Evolutionary conservation across 2,888 invertebrate genomes (phyloP).

Genomic region (Drosophila mimica): DNA sequence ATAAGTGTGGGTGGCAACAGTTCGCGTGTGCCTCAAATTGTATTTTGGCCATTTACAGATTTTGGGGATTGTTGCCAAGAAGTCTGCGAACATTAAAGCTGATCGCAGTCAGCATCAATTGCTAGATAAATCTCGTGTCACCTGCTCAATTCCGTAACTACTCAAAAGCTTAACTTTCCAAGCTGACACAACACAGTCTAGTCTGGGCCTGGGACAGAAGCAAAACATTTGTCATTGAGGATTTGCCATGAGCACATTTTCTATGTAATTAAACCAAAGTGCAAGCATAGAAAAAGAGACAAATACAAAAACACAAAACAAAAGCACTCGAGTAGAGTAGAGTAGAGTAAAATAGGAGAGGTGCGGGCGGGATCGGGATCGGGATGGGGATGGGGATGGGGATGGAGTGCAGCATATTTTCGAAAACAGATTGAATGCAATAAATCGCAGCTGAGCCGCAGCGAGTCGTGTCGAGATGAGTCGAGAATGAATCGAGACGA

Average conservation of each 20-base stretch:
- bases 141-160: conserved; percentile 12
- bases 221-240: conserved; percentile 43
- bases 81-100: conserved; percentile 12
- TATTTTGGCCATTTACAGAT: conserved; percentile 19
- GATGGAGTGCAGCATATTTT: conserved; percentile 20
- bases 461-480: conserved; percentile 17
- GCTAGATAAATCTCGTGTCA: conserved; percentile 4
- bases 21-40: conserved; percentile 30
- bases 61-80: background rate
- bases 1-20: conserved; percentile 10
- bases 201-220: background rate
- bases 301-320: background rate
- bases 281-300: conserved; percentile 14
- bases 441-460: conserved; percentile 61
- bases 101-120: conserved; percentile 12
- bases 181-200: background rate
- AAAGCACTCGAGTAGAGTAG: background rate
- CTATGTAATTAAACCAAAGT: conserved; percentile 46
- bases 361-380: background rate
- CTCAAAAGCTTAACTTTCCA: conserved; percentile 17
- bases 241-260: conserved; percentile 28
- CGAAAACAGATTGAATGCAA: conserved; percentile 63
- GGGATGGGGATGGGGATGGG: background rate
- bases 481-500: conserved; percentile 9
- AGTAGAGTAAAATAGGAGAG: background rate